phyloP scores from a whole-genome alignment of 2,888 invertebrate species.

The Monopis laevigella region DNA sequence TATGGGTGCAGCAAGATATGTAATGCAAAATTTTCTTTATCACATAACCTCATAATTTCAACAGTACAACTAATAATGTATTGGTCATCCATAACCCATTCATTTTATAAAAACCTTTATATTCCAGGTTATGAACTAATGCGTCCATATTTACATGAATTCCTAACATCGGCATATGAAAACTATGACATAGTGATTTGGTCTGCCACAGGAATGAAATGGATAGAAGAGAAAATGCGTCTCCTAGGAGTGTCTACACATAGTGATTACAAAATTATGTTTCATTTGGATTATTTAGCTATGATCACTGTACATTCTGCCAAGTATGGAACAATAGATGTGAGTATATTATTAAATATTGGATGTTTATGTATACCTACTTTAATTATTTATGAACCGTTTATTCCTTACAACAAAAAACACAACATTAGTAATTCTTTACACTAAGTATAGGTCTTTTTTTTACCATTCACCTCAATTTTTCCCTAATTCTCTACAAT shows the following conservation, averaged over 20 bases:
- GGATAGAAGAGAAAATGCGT: conserved; percentile 98
- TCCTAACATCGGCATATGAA: conserved; percentile 85
- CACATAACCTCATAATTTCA: too few species aligned
- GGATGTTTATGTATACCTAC: not conserved
- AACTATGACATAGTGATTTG: conserved; percentile 97
- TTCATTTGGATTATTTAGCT: conserved; percentile 89
- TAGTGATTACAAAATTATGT: conserved; percentile 89
- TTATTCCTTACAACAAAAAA: too few species aligned
- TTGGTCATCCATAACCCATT: too few species aligned
- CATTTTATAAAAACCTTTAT: too few species aligned
- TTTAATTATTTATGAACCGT: too few species aligned
- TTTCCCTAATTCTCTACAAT: too few species aligned
- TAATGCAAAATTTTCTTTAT: too few species aligned
- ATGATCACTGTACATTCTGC: conserved; percentile 95
- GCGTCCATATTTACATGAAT: conserved; percentile 96
- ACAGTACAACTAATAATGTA: too few species aligned
- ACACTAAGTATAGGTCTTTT: too few species aligned
- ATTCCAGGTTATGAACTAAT: conserved; percentile 80
- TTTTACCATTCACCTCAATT: too few species aligned
- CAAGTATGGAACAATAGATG: conserved; percentile 92
- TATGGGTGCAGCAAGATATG: too few species aligned
- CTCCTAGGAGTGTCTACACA: conserved; percentile 86
- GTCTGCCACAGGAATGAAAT: conserved; percentile 98
- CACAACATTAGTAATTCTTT: too few species aligned
- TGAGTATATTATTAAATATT: conserved; percentile 52